Conservation (phyloP, 2,113 vertebrate genomes). For the Micromys minutus region DNA sequence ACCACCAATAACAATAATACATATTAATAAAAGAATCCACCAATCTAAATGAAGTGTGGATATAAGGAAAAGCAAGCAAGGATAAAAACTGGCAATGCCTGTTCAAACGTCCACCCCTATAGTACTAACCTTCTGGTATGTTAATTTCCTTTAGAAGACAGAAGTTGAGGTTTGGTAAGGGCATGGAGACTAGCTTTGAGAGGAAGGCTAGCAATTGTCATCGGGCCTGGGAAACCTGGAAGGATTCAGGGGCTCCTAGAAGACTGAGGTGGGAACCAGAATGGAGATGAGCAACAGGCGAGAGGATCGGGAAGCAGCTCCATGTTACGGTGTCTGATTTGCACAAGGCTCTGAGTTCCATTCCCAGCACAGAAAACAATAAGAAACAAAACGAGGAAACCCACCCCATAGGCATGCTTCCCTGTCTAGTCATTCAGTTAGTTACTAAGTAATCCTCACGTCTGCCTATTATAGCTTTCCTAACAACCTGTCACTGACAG, state of each 20-base stretch:
- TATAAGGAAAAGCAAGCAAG: conserved; percentile 54
- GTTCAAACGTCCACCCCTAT: conserved; percentile 6
- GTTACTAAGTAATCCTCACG: too few species aligned
- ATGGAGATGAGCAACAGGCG: not conserved
- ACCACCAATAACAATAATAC: not conserved
- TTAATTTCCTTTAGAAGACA: conserved; percentile 36
- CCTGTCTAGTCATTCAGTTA: not conserved
- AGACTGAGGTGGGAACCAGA: not conserved
- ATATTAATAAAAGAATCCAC: conserved; percentile 9
- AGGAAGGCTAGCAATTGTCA: not conserved
- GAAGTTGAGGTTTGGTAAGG: conserved; percentile 13
- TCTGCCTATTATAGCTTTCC: not conserved
- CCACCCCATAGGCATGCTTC: not conserved
- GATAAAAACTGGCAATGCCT: conserved; percentile 9
- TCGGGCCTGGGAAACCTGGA: not conserved
- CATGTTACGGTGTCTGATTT: not conserved
- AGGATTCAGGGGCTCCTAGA: not conserved
- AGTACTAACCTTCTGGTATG: not conserved
- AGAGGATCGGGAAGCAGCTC: not conserved
- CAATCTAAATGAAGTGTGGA: not conserved
- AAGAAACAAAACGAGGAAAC: not conserved
- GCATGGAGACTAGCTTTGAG: conserved; percentile 24
- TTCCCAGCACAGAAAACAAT: not conserved
- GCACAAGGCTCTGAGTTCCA: not conserved
- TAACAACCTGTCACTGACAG: not conserved